Conservation (phyloP, 2,888 invertebrate species). For the Tryphoninae sp. region DNA sequence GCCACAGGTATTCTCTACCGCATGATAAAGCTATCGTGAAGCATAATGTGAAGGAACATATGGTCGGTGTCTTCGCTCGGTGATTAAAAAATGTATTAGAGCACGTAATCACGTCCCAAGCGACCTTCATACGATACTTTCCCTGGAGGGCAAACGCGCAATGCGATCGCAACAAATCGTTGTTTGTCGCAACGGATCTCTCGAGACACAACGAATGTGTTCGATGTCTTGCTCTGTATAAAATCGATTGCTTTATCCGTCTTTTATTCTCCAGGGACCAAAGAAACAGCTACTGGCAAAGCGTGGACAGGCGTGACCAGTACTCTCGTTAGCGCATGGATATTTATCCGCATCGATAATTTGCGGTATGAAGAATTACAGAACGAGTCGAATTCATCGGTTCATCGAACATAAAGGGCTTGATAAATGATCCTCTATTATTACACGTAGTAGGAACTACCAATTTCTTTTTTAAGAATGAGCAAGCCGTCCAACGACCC, state of each 20-base stretch:
- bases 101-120: conserved; percentile 34
- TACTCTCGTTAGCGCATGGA: conserved; percentile 38
- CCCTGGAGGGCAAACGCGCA: conserved; percentile 36
- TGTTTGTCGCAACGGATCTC: conserved; percentile 29
- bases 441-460: conserved; percentile 10
- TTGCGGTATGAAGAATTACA: conserved; percentile 1
- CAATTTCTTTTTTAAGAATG: conserved; percentile 5
- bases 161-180: conserved; percentile 30
- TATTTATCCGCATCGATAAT: conserved; percentile 40
- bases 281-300: conserved; percentile 28
- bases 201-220: conserved; percentile 25
- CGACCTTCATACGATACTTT: conserved; percentile 47
- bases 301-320: conserved; percentile 46
- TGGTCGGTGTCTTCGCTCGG: conserved; percentile 31
- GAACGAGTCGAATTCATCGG: conserved; percentile 18
- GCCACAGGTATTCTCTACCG: neutral
- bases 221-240: conserved; percentile 37
- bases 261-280: conserved; percentile 26
- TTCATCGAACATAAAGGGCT: neutral
- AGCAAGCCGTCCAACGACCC: conserved; percentile 16
- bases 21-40: conserved; percentile 27
- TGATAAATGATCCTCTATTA: conserved; percentile 12
- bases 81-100: conserved; percentile 33
- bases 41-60: conserved; percentile 13
- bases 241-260: conserved; percentile 36